Percentiles rank a stretch among this genome's conserved stretches.
Evolutionary conservation across 2,888 invertebrate genomes (phyloP).

Genomic region (Mechanitis messenoides): DNA sequence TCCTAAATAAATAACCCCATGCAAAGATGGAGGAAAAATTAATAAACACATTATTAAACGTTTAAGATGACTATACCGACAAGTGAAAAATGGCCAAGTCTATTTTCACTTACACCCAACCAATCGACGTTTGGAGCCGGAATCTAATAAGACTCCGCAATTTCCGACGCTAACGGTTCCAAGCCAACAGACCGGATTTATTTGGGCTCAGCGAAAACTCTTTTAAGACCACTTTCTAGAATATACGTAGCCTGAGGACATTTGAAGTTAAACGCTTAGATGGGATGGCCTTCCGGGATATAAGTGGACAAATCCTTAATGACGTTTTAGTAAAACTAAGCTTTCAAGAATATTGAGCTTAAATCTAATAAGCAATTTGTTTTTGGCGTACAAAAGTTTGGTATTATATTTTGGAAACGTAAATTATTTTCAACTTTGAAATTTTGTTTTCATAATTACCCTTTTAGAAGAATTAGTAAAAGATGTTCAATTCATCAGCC

Average conservation of each 20-base stretch:
- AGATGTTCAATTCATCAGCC: no score
- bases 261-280: conserved; percentile 27
- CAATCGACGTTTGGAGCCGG: conserved; percentile 55
- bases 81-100: conserved; percentile 40
- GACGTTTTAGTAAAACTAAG: conserved; percentile 5
- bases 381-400: not conserved
- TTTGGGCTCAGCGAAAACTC: conserved; percentile 49
- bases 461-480: no score
- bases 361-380: not conserved
- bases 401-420: not conserved
- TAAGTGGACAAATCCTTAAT: conserved; percentile 15
- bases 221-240: conserved; percentile 39
- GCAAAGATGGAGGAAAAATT: not conserved
- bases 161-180: conserved; percentile 58
- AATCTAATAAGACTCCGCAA: conserved; percentile 69
- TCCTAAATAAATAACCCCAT: not conserved
- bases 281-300: conserved; percentile 24
- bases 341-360: conserved; percentile 1
- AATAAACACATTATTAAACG: conserved; percentile 6
- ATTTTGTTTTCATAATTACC: no score
- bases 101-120: conserved; percentile 48
- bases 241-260: conserved; percentile 29
- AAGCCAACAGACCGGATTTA: conserved; percentile 56
- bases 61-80: conserved; percentile 15
- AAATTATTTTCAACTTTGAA: no score